phyloP scores from a whole-genome alignment of 2,888 invertebrate genomes.

The Gortyna flavago region DNA sequence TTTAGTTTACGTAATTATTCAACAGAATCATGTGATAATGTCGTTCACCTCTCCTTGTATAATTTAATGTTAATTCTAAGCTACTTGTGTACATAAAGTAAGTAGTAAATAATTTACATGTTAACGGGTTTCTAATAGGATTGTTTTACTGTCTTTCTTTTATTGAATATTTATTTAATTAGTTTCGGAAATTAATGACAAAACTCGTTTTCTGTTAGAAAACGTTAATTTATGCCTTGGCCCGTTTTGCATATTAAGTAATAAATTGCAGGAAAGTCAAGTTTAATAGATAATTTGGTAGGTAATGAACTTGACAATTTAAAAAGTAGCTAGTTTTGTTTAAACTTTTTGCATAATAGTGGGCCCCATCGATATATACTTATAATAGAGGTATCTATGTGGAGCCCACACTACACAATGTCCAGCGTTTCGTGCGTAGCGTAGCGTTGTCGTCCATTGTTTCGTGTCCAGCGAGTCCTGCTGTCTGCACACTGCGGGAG shows the following conservation, averaged over 20 bases:
- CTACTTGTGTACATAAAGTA: too few species aligned
- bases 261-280: not conserved
- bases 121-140: constrained; percentile 16
- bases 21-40: constrained; percentile 32
- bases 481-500: not conserved
- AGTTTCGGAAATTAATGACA: not conserved
- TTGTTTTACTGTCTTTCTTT: constrained; percentile 6
- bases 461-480: not conserved
- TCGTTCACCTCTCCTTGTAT: constrained; percentile 42
- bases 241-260: not conserved
- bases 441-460: not conserved
- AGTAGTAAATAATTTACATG: constrained; percentile 21
- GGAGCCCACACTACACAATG: not conserved
- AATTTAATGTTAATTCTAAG: constrained; percentile 40
- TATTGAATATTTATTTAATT: constrained; percentile 11
- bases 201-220: not conserved
- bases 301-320: not conserved
- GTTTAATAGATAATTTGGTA: not conserved
- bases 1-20: constrained; percentile 18
- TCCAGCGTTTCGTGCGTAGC: not conserved
- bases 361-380: not conserved
- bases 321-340: not conserved
- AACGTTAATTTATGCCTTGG: not conserved
- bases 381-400: not conserved
- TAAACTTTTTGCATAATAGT: not conserved